Percentiles rank a stretch among this genome's conserved stretches.
phyloP scores from a whole-genome alignment of 2,888 invertebrate genomes.

The Caenorhabditis japonica region DNA sequence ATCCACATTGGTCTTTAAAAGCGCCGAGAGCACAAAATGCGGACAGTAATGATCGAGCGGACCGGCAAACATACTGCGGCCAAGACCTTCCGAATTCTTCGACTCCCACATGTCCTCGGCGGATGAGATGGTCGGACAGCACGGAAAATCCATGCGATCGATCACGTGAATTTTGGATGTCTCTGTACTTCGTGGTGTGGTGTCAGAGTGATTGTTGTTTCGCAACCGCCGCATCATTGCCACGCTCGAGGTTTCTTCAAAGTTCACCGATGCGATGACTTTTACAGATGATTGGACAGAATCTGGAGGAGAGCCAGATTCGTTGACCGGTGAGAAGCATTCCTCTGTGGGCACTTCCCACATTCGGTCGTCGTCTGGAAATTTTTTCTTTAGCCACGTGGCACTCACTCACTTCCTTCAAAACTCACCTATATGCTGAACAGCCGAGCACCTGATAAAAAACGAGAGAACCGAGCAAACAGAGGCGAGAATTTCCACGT shows the following conservation, averaged over 20 bases:
- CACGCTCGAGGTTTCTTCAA: constrained; percentile 20
- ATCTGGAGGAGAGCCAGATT: not conserved
- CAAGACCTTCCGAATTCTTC: constrained; percentile 50
- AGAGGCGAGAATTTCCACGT: constrained; percentile 80
- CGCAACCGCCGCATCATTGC: constrained; percentile 29
- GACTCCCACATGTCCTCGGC: constrained; percentile 28
- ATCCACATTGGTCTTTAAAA: constrained; percentile 50
- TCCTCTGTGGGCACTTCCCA: constrained; percentile 45
- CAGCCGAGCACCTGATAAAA: constrained; percentile 84
- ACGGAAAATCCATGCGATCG: constrained; percentile 16
- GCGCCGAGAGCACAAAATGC: constrained; percentile 71
- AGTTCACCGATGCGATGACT: not conserved
- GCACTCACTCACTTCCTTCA: too few species aligned
- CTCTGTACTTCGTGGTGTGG: not conserved
- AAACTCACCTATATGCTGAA: constrained; percentile 53
- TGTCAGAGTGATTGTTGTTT: constrained; percentile 4
- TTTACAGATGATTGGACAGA: not conserved
- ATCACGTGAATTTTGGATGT: too few species aligned
- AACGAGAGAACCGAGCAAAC: constrained; percentile 87
- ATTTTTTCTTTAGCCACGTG: too few species aligned
- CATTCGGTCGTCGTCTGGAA: constrained; percentile 24
- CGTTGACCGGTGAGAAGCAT: constrained; percentile 34
- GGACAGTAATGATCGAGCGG: constrained; percentile 67
- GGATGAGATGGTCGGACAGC: constrained; percentile 14
- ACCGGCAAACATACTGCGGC: constrained; percentile 70